phyloP scores from a whole-genome alignment of 2,888 invertebrate species.

The Andrena haemorrhoa region DNA sequence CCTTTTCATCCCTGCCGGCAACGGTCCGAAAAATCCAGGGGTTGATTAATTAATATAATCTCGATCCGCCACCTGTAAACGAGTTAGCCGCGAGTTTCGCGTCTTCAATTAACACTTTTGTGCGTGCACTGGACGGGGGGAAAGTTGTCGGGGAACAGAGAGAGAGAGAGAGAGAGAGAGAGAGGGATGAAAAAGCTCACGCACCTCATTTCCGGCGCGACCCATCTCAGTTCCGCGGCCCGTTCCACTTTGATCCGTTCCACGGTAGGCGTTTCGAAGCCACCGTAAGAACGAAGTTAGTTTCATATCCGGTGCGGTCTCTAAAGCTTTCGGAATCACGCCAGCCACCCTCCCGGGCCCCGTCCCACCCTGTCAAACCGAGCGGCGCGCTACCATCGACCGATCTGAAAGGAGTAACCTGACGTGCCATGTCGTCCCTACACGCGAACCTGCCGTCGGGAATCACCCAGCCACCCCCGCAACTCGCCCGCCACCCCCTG shows the following conservation, averaged over 20 bases:
- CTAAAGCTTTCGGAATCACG: conserved; percentile 76
- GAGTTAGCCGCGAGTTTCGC: conserved; percentile 54
- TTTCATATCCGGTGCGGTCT: conserved; percentile 79
- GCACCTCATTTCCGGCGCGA: conserved; percentile 13
- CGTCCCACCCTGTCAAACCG: conserved; percentile 39
- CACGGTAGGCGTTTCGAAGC: conserved; percentile 46
- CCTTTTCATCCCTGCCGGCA: conserved; percentile 21
- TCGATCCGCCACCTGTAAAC: conserved; percentile 65
- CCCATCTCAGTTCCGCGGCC: conserved; percentile 31
- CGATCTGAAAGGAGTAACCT: conserved; percentile 73
- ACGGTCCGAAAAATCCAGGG: conserved; percentile 56
- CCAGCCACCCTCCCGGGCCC: conserved; percentile 43
- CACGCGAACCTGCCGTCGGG: conserved; percentile 71
- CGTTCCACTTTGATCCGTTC: conserved; percentile 27
- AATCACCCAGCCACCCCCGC: conserved; percentile 50
- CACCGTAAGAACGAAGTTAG: conserved; percentile 75
- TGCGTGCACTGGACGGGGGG: conserved; percentile 25
- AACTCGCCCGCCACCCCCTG: conserved; percentile 51
- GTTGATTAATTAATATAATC: conserved; percentile 79
- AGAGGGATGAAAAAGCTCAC: neutral
- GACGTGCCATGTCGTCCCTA: conserved; percentile 71
- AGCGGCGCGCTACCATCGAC: conserved; percentile 69
- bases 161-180: neutral
- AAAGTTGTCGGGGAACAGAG: neutral
- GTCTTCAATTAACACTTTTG: conserved; percentile 75